Base-by-base conservation (phyloP, 2,797 vertebrate genomes). In the Lateolabrax maculatus region DNA sequence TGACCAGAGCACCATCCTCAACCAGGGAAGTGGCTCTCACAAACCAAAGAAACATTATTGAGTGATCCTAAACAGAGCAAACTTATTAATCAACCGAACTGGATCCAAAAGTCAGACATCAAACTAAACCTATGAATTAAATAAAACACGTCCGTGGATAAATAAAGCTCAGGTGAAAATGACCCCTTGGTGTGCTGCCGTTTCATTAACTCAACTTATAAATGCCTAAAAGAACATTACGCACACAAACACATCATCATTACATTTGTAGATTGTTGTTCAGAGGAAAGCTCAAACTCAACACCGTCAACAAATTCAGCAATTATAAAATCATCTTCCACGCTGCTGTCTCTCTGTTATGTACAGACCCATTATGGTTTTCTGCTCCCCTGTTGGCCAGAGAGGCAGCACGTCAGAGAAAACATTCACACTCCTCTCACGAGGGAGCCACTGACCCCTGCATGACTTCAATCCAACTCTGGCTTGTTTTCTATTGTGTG, bases 391-490 rank as follows among this genome's bases (percentile, higher is more conserved):
- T 74, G 52, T 44, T 37, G 70, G 68, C 37, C 79, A 36, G 43
- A 61, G 39, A 74, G 25, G 61, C 75, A 37, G 29, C 41, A 36
- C 64, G 36, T 65, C 51, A 62, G 68, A 78, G 77, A 66, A 71
- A 81, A 71, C 86, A 84, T 79, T 79, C 62, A 74, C 74, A 71
- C 83, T 76, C 88, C 27, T 70, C 72, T 77, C 90, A 77, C 71
- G 34, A 56, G 77, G 73, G 80, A 87, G 75, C 75, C 5, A 31
- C 71, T 88, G 89, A 93, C 92, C 89, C 75, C 89, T 75, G 76
- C 82, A 29, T 85, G 90, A 91, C 91, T 87, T 89, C 87, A 89
- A 67, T 90, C 84, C 49, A 61, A 48, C 55, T 72, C 80, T 75
- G 74, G 74, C 80, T 89, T 87, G 88, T 92, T 85, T 82, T 79